These are phyloP conservation scores for Ceryle rudis DNA, from an alignment of 2,797 vertebrate genomes.

Conservation along the genomic window DNA sequence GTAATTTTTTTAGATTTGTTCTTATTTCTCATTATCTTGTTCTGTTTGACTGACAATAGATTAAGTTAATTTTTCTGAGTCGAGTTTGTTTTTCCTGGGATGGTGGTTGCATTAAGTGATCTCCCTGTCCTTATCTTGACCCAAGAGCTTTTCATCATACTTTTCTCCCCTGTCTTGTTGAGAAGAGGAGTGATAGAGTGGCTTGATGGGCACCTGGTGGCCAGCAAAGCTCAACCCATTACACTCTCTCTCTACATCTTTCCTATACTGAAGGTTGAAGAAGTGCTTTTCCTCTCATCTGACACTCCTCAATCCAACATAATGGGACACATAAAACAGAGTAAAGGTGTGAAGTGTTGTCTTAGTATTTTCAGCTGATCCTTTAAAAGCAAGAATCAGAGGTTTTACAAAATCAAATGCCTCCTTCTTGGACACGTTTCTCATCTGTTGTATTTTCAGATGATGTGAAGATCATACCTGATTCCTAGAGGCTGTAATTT, in stretches of 20 bases:
- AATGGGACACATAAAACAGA: background rate
- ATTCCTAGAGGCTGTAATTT: background rate
- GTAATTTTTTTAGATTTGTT: background rate
- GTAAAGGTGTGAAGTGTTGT: background rate
- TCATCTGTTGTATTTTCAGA: background rate
- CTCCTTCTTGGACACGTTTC: background rate
- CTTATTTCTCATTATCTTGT: background rate
- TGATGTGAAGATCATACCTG: background rate
- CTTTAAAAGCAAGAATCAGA: background rate
- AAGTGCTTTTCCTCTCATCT: background rate
- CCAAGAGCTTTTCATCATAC: background rate
- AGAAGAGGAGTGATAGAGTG: background rate
- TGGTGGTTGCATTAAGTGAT: rapidly evolving
- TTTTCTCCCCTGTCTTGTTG: background rate
- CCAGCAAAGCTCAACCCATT: background rate
- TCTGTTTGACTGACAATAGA: background rate
- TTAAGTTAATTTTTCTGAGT: background rate
- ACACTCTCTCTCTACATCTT: background rate
- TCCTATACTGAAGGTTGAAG: background rate
- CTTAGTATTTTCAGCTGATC: background rate
- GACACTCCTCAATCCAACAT: background rate
- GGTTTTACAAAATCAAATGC: background rate
- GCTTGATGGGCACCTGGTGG: background rate
- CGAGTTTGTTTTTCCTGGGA: background rate
- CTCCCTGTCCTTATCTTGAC: background rate